Evolutionary conservation across 2,113 vertebrate genomes (phyloP).

Genomic region (Xenopus laevis): DNA sequence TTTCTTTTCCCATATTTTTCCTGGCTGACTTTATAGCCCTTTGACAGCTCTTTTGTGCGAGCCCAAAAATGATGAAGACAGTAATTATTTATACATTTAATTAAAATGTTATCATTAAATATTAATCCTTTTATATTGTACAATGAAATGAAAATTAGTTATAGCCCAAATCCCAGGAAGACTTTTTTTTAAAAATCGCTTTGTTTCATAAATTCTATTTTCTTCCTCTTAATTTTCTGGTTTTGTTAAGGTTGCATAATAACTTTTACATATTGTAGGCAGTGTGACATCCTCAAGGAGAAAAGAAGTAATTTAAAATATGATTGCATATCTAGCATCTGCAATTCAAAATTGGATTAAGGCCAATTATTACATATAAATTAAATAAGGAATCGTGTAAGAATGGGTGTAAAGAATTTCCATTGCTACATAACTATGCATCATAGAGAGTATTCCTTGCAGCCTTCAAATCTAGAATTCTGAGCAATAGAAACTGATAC

Average conservation of each 20-base stretch:
- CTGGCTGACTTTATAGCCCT: conserved; percentile 10
- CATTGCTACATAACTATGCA: neutral
- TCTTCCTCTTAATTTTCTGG: neutral
- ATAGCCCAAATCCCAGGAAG: conserved; percentile 7
- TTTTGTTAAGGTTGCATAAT: conserved; percentile 14
- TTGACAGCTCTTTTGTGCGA: conserved; percentile 15
- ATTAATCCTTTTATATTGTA: conserved; percentile 37
- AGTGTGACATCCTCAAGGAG: neutral
- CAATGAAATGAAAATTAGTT: conserved; percentile 33
- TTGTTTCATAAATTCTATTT: neutral
- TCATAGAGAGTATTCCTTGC: neutral
- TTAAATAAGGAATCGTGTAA: neutral
- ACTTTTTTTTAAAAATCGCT: conserved; percentile 6
- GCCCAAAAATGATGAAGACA: conserved; percentile 7
- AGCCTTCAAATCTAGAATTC: neutral
- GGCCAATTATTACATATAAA: neutral
- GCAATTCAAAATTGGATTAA: neutral
- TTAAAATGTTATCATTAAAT: conserved; percentile 45
- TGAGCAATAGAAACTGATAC: neutral
- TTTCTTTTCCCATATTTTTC: conserved; percentile 10
- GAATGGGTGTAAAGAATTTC: neutral
- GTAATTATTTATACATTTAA: conserved; percentile 45
- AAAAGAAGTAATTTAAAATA: neutral
- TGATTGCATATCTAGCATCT: neutral
- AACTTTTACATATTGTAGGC: conserved; percentile 3